Conservation (phyloP, 2,113 vertebrate genomes). For the Sialia sialis region DNA sequence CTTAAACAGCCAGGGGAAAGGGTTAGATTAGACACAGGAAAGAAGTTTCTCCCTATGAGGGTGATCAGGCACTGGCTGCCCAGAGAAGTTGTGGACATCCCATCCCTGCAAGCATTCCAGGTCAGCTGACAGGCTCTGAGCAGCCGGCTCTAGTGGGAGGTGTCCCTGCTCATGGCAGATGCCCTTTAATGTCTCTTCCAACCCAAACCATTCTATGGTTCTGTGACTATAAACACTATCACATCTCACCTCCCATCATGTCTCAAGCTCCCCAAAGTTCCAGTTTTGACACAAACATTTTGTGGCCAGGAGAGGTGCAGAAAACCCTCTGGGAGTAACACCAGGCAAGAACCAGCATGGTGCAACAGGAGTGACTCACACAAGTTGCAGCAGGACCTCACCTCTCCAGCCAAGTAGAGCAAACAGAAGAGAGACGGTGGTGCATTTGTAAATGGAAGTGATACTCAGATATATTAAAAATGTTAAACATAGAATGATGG, state of each 20-base stretch:
- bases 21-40: background rate
- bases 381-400: accelerated
- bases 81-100: background rate
- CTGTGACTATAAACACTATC: background rate
- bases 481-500: background rate
- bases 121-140: background rate
- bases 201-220: background rate
- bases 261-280: background rate
- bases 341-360: accelerated
- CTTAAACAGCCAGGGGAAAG: too few relatives aligned
- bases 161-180: background rate
- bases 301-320: background rate
- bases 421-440: background rate
- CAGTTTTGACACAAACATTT: background rate
- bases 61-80: background rate
- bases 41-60: accelerated
- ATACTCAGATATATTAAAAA: background rate
- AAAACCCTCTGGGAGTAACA: background rate
- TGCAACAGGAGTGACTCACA: background rate
- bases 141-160: background rate
- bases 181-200: background rate
- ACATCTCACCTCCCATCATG: accelerated
- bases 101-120: background rate
- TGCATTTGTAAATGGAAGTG: background rate
- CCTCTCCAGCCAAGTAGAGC: accelerated